A percentile compares a stretch with the other conserved stretches of the same genome.
These are phyloP conservation scores for Phenganax marumi DNA, from an alignment of 92 coral and sea anemone species.

Conservation along the genomic window DNA sequence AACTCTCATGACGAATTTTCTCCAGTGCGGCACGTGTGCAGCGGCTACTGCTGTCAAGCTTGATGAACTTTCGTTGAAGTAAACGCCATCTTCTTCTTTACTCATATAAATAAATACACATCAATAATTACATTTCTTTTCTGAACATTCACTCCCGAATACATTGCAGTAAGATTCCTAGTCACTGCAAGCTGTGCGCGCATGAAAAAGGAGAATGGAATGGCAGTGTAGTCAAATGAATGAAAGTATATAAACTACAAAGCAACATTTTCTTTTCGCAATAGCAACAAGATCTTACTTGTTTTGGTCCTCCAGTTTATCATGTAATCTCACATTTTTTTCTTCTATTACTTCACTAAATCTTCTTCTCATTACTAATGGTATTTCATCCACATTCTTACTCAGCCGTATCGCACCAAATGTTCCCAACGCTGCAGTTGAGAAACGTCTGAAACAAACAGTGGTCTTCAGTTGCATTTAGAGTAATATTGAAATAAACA, in stretches of 20 bases:
- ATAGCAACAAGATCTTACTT: conserved; percentile 51
- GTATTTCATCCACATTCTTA: conserved; percentile 74
- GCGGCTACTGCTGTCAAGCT: conserved; percentile 74
- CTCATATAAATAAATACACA: not conserved
- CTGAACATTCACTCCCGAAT: not conserved
- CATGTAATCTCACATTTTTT: conserved; percentile 78
- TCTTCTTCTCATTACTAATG: conserved; percentile 72
- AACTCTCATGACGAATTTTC: conserved; percentile 68
- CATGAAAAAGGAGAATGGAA: too few species aligned
- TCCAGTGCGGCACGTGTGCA: conserved; percentile 79
- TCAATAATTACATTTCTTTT: not conserved
- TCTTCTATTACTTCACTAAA: conserved; percentile 88
- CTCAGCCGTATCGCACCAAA: conserved; percentile 84
- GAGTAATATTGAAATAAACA: too few species aligned
- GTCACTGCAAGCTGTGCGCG: too few species aligned
- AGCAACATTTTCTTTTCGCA: too few species aligned
- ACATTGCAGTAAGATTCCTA: too few species aligned
- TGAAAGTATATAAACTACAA: too few species aligned
- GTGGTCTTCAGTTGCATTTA: too few species aligned
- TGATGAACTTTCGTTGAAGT: conserved; percentile 80
- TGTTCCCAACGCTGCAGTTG: conserved; percentile 91
- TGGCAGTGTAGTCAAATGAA: too few species aligned
- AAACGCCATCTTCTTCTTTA: conserved; percentile 78
- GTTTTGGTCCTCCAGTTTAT: conserved; percentile 85
- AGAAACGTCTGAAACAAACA: conserved; percentile 50